Percentiles rank a stretch among this genome's conserved stretches.
These are phyloP conservation scores for Yoshiicerus persimilis DNA, from an alignment of 1,140 invertebrate genomes.

Conservation along the genomic window DNA sequence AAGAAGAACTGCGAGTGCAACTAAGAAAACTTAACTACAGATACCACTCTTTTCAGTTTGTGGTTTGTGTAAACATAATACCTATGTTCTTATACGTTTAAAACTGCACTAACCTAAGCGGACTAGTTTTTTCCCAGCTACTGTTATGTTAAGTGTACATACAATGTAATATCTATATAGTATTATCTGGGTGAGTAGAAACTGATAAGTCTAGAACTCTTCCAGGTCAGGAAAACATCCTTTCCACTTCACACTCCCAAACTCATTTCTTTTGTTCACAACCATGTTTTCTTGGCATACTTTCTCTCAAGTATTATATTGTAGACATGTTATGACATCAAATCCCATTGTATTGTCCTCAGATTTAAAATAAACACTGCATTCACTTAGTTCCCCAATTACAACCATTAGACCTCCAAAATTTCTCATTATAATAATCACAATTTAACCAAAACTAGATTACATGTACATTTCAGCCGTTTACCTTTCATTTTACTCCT, in stretches of 20 bases:
- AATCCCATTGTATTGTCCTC: neutral
- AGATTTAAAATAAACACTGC: neutral
- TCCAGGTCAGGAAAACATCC: neutral
- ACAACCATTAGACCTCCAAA: too few species aligned
- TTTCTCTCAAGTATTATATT: neutral
- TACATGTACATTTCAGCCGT: too few species aligned
- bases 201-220: neutral
- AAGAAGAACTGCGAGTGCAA: neutral
- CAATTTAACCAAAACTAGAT: too few species aligned
- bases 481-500: neutral
- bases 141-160: too few species aligned
- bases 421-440: too few species aligned
- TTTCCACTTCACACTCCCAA: neutral
- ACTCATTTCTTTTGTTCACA: neutral
- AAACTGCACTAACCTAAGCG: too few species aligned
- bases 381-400: neutral
- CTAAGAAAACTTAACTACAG: neutral
- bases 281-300: neutral
- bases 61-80: neutral
- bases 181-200: too few species aligned
- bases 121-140: too few species aligned
- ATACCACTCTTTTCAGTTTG: neutral
- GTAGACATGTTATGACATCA: neutral
- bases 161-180: too few species aligned
- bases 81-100: neutral